phyloP scores from a whole-genome alignment of 2,113 vertebrate species.

The Myotis davidii region DNA sequence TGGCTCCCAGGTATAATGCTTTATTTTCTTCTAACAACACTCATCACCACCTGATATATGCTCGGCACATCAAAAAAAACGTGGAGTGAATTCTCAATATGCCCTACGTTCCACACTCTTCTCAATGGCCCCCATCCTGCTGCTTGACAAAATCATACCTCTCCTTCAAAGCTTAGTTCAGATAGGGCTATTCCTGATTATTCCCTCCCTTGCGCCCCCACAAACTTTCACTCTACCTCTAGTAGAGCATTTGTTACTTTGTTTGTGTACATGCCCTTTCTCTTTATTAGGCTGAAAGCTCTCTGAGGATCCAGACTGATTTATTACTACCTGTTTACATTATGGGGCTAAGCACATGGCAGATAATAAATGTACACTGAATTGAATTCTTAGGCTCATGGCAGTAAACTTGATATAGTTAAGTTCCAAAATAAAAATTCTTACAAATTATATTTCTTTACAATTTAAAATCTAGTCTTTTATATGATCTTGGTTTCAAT shows the following conservation, averaged over 20 bases:
- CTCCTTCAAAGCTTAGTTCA: neutral
- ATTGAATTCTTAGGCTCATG: neutral
- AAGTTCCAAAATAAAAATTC: neutral
- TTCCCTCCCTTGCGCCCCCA: neutral
- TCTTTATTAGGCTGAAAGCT: neutral
- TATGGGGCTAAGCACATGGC: neutral
- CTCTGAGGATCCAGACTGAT: neutral
- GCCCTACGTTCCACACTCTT: neutral
- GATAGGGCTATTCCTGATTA: neutral
- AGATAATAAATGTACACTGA: neutral
- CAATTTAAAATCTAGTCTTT: conserved; percentile 8
- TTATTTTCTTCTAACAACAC: neutral
- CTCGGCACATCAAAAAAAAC: neutral
- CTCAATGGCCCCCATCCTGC: neutral
- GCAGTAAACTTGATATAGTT: neutral
- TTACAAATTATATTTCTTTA: neutral
- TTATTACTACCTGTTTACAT: neutral
- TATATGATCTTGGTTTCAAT: neutral
- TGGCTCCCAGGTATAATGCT: accelerated
- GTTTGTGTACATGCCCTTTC: neutral
- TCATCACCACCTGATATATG: neutral
- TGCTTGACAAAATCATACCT: neutral
- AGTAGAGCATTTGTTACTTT: neutral
- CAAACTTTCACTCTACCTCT: neutral
- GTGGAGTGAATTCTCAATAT: neutral